Conservation (phyloP, 2,888 invertebrate species). For the Tupiocoris notatus region DNA sequence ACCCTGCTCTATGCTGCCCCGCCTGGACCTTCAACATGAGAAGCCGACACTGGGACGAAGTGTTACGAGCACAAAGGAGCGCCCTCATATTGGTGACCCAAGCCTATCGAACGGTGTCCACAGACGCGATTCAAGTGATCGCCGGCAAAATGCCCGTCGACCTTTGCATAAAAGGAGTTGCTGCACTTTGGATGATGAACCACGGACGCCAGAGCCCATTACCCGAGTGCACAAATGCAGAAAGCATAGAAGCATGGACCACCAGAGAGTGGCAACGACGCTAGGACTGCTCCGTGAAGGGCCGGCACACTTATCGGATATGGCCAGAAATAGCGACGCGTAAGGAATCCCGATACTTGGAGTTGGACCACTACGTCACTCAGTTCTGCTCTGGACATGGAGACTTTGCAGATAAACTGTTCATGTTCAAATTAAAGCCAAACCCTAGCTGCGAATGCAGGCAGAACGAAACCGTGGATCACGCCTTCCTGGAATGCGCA, state of each 20-base stretch:
- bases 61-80: constrained; percentile 15
- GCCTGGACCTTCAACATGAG: background rate
- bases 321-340: background rate
- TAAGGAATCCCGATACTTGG: background rate
- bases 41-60: constrained; percentile 4
- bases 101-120: background rate
- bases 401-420: no score
- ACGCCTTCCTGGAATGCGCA: no score
- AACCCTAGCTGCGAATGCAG: no score
- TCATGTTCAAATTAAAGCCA: no score
- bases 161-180: background rate
- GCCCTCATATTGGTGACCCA: constrained; percentile 9
- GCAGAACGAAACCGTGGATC: no score
- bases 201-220: background rate
- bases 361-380: background rate
- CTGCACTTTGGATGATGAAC: constrained; percentile 2
- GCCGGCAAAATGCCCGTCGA: constrained; percentile 2
- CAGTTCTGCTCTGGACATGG: no score
- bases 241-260: background rate
- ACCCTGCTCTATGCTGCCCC: constrained; percentile 16
- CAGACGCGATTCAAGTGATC: constrained; percentile 1
- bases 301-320: background rate
- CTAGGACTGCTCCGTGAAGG: background rate
- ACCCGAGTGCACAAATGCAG: background rate
- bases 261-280: background rate